A percentile compares a stretch with the other conserved stretches of the same genome.
Conservation (phyloP, 2,113 vertebrate species). For the Cromileptes altivelis region DNA sequence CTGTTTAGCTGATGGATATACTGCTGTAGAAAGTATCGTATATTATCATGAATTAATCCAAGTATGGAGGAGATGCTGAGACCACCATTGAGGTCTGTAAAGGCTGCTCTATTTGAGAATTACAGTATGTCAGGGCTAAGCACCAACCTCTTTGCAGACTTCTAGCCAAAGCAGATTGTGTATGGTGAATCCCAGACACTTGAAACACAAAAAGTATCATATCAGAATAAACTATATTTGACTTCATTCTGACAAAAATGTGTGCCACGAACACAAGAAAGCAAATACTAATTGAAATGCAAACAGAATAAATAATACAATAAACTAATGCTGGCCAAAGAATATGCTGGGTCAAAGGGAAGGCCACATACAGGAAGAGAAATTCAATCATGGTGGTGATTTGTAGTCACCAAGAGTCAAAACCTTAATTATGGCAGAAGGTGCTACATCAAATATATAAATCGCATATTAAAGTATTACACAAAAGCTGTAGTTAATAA, state of each 20-base stretch:
- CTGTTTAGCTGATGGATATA: too few relatives aligned
- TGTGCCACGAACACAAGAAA: neutral
- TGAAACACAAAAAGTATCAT: neutral
- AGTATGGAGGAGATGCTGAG: neutral
- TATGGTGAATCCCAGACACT: neutral
- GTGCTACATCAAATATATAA: neutral
- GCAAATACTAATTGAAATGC: neutral
- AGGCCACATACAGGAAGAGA: conserved; percentile 4
- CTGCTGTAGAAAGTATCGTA: neutral
- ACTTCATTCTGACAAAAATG: neutral
- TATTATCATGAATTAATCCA: neutral
- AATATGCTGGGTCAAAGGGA: neutral
- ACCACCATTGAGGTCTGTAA: neutral
- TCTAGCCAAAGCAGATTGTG: neutral
- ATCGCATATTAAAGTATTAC: neutral
- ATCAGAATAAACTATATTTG: neutral
- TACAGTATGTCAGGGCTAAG: neutral
- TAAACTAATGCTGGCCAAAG: neutral
- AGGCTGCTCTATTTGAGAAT: conserved; percentile 2
- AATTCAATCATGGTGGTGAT: neutral
- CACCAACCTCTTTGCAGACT: neutral
- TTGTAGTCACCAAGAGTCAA: neutral
- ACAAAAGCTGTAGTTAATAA: neutral
- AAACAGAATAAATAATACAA: neutral
- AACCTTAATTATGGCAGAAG: neutral